Base-by-base conservation (phyloP, 2,888 invertebrate species). In the Notodromas monacha region DNA sequence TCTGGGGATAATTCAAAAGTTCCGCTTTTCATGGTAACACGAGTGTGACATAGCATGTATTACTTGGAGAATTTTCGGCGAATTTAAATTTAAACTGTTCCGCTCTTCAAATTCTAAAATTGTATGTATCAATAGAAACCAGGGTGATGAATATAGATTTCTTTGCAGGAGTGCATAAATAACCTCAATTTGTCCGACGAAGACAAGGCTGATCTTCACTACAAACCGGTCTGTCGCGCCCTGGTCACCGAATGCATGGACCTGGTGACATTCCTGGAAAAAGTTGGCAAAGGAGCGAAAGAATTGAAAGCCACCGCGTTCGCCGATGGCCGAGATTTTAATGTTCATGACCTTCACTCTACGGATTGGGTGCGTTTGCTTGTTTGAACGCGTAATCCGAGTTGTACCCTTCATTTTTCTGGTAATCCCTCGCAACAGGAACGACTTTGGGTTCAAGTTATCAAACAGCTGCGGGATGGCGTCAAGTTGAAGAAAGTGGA, bases 401-500 rank as follows among this genome's bases (percentile, higher is more conserved):
- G 3, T 2, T 11, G 16, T n/a, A n/a, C 21, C 12, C 12, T 30
- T 32, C 10, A 12, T 29, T 31, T 14, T 16, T 28, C 30, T 13
- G 30, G 12, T 15, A n/a, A 21, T 30, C 26, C 10, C 14, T 26
- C 31, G 26, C 38, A 41, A 10, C 57, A 76, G 79, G 81, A 84
- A 38, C 63, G 77, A 44, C 68, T 86, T 51, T 81, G 81, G 81
- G 68, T 77, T 48, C 79, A 81, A 60, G 79, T 86, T 28, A 81
- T 86, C 47, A 67, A 69, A 38, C 76, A 86, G 48, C 56, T 89
- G 34, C 57, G 86, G 31, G 67, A 68, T 48, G 86, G 86, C 13
- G 81, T 86, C 5, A 69, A 79, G 47, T 56, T 89, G 47, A 84
- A 81, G 56, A 84, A 84, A 51, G 66, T 72, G 15, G 64, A 65